Evolutionary conservation across 2,888 invertebrate species (phyloP).

Genomic region (Melanophora roralis): DNA sequence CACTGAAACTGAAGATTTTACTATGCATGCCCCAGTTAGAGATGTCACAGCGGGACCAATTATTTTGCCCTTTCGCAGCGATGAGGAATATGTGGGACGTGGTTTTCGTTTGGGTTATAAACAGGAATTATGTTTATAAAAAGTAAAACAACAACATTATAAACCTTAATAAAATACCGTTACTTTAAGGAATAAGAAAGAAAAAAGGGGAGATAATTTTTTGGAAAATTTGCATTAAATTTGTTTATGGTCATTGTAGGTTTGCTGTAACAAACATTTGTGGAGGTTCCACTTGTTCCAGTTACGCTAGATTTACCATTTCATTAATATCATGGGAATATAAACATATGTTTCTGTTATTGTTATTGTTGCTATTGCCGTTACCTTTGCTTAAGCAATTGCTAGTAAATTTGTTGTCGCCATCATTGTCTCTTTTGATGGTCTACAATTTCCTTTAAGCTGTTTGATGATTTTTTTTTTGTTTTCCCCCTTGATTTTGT

Average conservation of each 20-base stretch:
- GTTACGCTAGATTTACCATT: slow-evolving; percentile 64
- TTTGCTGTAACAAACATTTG: slow-evolving; percentile 12
- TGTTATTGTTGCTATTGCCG: neutral
- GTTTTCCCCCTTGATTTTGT: neutral
- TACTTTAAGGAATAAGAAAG: slow-evolving; percentile 3
- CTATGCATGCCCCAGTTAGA: slow-evolving; percentile 83
- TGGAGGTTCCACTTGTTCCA: slow-evolving; percentile 63
- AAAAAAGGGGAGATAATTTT: neutral
- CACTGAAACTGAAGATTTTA: slow-evolving; percentile 79
- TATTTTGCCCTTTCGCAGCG: slow-evolving; percentile 83
- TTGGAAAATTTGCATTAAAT: slow-evolving; percentile 61
- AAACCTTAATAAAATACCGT: slow-evolving; percentile 32
- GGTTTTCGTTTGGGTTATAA: slow-evolving; percentile 84
- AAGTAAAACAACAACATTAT: neutral
- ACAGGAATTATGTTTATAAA: slow-evolving; percentile 81
- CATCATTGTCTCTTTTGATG: neutral
- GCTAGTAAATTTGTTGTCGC: slow-evolving; percentile 24
- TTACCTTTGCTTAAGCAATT: slow-evolving; percentile 7
- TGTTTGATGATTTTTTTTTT: slow-evolving; percentile 41
- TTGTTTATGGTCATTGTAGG: slow-evolving; percentile 61
- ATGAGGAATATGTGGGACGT: slow-evolving; percentile 81
- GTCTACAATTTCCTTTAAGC: slow-evolving; percentile 44
- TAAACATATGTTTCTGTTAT: slow-evolving; percentile 46
- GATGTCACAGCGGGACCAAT: slow-evolving; percentile 85
- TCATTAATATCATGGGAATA: slow-evolving; percentile 62